These are phyloP conservation scores for Petrolisthes manimaculis DNA, from an alignment of 2,888 invertebrate genomes.

Conservation along the genomic window DNA sequence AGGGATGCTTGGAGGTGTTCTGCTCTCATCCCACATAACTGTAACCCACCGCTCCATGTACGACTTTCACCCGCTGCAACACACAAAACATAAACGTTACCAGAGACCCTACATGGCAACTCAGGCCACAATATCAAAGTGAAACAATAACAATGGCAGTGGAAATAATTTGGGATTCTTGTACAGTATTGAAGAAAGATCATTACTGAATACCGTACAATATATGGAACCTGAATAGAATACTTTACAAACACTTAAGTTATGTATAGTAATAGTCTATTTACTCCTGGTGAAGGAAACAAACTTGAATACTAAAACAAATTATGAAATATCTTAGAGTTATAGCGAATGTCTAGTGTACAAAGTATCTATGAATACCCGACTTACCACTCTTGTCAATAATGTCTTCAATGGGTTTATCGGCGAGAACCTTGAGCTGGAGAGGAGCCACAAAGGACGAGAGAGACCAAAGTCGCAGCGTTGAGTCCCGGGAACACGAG, in stretches of 20 bases:
- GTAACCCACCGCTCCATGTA: constrained; percentile 40
- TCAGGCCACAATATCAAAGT: background rate
- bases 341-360: no score
- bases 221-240: no score
- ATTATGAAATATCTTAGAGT: no score
- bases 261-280: no score
- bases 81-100: background rate
- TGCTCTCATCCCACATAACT: constrained; percentile 58
- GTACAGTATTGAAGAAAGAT: no score
- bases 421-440: constrained; percentile 69
- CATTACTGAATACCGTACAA: no score
- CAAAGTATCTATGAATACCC: no score
- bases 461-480: constrained; percentile 71
- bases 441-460: constrained; percentile 69
- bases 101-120: background rate
- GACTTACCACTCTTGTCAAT: constrained; percentile 64
- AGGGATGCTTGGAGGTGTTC: constrained; percentile 53
- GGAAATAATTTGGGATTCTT: no score
- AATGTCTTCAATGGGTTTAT: constrained; percentile 68
- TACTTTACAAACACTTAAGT: no score
- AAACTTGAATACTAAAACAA: no score
- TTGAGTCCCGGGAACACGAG: constrained; percentile 71
- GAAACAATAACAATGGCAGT: no score
- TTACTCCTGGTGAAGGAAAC: no score
- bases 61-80: constrained; percentile 19